These are phyloP conservation scores for Ianthella basta DNA, from an alignment of 37 sponge, comb jelly and placozoan genomes.

Conservation along the genomic window DNA sequence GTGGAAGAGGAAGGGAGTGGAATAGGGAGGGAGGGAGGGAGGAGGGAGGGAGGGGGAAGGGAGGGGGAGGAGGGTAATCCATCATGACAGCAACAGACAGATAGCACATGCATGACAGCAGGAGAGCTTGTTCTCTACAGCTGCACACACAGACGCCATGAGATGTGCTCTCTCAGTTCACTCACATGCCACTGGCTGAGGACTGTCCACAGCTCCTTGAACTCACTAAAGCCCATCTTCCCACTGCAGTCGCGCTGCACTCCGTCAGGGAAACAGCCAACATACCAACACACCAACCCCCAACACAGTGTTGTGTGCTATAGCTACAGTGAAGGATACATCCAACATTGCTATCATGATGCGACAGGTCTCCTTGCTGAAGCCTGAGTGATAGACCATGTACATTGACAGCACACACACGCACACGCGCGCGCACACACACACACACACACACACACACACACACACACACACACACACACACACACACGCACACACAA, in stretches of 20 bases:
- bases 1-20: background rate
- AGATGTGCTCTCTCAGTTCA: background rate
- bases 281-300: background rate
- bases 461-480: background rate
- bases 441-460: background rate
- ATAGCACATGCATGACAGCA: background rate
- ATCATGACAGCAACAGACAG: too few species aligned
- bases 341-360: constrained; percentile 95
- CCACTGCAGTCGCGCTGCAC: constrained; percentile 74
- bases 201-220: constrained; percentile 86
- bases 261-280: background rate
- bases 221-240: constrained; percentile 93
- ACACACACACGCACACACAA: background rate
- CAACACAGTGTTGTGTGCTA: background rate
- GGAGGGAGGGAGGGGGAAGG: too few species aligned
- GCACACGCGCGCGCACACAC: background rate
- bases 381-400: constrained; percentile 11
- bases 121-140: background rate
- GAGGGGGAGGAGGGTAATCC: too few species aligned
- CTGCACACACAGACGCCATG: background rate
- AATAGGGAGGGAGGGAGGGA: too few species aligned
- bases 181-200: constrained; percentile 85
- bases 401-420: background rate
- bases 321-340: too few species aligned
- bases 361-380: constrained; percentile 89